Percentiles rank a stretch among this genome's conserved stretches.
Conservation (phyloP, 2,113 vertebrate species). For the Varanus komodoensis region DNA sequence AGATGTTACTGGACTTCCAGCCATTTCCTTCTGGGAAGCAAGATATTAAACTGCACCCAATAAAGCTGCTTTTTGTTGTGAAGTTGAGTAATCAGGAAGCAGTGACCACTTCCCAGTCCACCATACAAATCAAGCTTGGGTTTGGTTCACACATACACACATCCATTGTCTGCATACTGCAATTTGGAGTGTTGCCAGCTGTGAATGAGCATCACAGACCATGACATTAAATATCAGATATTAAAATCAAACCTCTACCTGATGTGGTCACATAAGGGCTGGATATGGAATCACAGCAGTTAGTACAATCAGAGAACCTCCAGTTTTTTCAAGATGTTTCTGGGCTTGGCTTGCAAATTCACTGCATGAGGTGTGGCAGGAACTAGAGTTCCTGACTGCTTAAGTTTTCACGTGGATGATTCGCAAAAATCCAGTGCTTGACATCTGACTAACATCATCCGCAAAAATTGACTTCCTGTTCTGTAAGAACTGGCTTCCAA, state of each 20-base stretch:
- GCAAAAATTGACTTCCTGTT: neutral
- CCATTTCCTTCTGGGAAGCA: neutral
- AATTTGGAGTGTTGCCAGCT: neutral
- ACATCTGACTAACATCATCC: neutral
- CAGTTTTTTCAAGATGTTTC: neutral
- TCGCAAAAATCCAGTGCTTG: neutral
- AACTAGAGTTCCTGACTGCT: neutral
- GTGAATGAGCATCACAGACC: too few species aligned
- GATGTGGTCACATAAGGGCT: neutral
- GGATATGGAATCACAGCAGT: neutral
- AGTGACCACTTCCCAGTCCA: neutral
- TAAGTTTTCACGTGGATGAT: neutral
- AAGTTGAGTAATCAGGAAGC: neutral
- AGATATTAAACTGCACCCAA: neutral
- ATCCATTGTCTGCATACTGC: neutral
- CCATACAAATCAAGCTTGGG: neutral
- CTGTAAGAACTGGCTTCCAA: neutral
- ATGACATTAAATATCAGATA: neutral
- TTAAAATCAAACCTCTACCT: neutral
- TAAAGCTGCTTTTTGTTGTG: neutral
- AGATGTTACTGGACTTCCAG: neutral
- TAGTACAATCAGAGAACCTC: neutral
- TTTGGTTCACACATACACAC: neutral
- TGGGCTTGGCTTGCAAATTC: neutral
- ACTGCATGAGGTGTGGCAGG: neutral